These are phyloP conservation scores for Arrhopalites spinosus DNA, from an alignment of 2,888 invertebrate genomes.

Conservation along the genomic window DNA sequence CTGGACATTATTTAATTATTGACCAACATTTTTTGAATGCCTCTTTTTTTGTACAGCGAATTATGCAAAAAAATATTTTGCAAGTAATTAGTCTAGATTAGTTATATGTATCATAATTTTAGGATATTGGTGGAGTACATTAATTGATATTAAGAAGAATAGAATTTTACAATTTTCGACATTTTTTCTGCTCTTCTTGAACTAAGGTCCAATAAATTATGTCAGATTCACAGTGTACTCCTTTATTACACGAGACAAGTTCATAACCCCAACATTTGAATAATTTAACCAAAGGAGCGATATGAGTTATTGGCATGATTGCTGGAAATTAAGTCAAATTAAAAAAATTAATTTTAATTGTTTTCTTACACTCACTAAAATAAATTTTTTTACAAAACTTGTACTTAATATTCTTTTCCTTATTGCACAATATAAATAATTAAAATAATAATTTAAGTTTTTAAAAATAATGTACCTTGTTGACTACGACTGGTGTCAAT, in stretches of 20 bases:
- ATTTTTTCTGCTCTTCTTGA: slow-evolving; percentile 4
- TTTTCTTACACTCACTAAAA: background rate
- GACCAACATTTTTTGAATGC: too few species aligned
- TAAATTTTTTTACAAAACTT: background rate
- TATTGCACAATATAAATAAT: background rate
- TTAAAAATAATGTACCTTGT: background rate
- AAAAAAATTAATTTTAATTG: background rate
- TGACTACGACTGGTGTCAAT: background rate
- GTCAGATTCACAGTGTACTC: slow-evolving; percentile 11
- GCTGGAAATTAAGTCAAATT: background rate
- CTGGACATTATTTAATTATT: too few species aligned
- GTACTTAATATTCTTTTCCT: background rate
- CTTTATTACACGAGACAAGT: slow-evolving; percentile 18
- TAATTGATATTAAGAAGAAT: too few species aligned
- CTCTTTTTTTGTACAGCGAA: too few species aligned
- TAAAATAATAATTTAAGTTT: background rate
- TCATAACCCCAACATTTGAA: slow-evolving; percentile 24
- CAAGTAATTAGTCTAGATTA: too few species aligned
- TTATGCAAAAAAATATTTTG: too few species aligned
- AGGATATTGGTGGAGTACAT: too few species aligned
- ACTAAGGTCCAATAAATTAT: slow-evolving; percentile 24
- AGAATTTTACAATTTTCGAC: background rate
- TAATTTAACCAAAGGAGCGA: slow-evolving; percentile 22
- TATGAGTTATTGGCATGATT: slow-evolving; percentile 23
- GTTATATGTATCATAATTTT: too few species aligned